Evolutionary conservation across 2,113 vertebrate genomes (phyloP).

Genomic region (Lagenorhynchus albirostris): DNA sequence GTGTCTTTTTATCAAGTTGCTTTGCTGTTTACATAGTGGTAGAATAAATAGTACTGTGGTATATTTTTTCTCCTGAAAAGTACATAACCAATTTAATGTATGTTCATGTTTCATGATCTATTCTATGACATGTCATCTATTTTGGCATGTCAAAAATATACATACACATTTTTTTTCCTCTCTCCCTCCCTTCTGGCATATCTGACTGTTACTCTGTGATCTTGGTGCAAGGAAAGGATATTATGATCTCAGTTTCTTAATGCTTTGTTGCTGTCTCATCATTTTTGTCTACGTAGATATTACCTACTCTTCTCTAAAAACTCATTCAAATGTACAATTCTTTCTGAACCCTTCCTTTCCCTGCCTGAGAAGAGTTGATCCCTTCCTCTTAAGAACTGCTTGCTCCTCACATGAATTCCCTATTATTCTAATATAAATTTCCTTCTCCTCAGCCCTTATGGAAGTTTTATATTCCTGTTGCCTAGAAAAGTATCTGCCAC

Average conservation of each 20-base stretch:
- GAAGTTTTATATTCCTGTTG: neutral
- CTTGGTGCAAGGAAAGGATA: neutral
- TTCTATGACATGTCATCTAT: neutral
- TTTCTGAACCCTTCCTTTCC: neutral
- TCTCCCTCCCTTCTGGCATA: neutral
- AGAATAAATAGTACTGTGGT: neutral
- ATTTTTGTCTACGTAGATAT: neutral
- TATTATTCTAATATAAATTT: neutral
- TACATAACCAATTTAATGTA: neutral
- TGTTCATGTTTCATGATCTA: neutral
- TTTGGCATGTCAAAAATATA: neutral
- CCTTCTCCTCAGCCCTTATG: neutral
- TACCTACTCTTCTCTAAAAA: neutral
- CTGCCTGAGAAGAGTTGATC: neutral
- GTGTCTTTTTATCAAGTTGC: neutral
- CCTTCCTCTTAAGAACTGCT: neutral
- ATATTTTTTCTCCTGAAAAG: neutral
- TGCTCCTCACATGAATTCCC: neutral
- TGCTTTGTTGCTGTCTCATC: neutral
- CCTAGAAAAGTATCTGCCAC: neutral
- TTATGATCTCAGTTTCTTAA: neutral
- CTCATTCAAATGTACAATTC: neutral
- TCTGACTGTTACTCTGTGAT: neutral
- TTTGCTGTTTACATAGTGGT: neutral
- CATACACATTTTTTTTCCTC: neutral